These are phyloP conservation scores for Rotaria socialis DNA, from an alignment of 2,888 invertebrate genomes.

Conservation along the genomic window DNA sequence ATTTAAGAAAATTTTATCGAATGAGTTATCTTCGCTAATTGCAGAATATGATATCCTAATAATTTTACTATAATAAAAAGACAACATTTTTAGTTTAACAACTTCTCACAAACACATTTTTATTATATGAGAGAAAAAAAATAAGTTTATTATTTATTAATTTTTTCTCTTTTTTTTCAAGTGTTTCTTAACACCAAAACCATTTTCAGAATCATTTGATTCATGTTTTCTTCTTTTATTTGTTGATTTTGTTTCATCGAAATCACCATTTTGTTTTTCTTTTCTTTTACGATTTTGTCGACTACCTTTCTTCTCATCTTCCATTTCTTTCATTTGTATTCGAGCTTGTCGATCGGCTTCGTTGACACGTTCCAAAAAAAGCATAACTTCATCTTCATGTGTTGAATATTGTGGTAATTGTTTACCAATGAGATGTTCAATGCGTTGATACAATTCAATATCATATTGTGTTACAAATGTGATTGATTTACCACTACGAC, in stretches of 20 bases:
- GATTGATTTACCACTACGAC: slow-evolving; percentile 83
- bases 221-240: not conserved
- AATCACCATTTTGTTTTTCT: not conserved
- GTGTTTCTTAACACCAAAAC: slow-evolving; percentile 27
- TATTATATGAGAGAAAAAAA: not conserved
- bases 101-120: not conserved
- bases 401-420: slow-evolving; percentile 39
- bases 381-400: slow-evolving; percentile 42
- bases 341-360: slow-evolving; percentile 45
- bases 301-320: slow-evolving; percentile 38
- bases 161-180: slow-evolving; percentile 14
- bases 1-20: too few species aligned
- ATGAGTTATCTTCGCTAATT: too few species aligned
- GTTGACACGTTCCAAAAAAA: slow-evolving; percentile 41
- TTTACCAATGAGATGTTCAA: slow-evolving; percentile 65
- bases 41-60: too few species aligned
- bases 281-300: not conserved
- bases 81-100: not conserved
- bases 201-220: slow-evolving; percentile 4
- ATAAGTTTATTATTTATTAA: not conserved
- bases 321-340: slow-evolving; percentile 44
- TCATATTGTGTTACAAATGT: slow-evolving; percentile 98
- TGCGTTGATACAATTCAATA: slow-evolving; percentile 91
- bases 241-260: not conserved
- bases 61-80: too few species aligned